These are phyloP conservation scores for Gopherus flavomarginatus DNA, from an alignment of 2,113 vertebrate species.

Conservation along the genomic window DNA sequence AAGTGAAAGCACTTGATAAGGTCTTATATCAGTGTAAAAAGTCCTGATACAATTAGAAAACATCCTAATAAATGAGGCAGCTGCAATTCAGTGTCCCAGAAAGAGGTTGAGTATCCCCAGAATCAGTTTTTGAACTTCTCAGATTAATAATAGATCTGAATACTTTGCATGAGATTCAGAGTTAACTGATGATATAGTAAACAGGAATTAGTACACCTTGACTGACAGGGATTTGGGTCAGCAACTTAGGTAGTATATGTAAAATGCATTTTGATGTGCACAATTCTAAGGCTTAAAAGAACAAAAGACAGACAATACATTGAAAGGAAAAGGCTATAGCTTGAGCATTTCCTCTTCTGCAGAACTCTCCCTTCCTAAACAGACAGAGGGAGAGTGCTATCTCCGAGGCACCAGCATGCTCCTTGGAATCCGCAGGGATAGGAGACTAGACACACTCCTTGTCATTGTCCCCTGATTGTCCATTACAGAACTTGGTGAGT, in stretches of 20 bases:
- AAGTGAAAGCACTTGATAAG: neutral
- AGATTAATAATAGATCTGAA: neutral
- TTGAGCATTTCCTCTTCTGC: neutral
- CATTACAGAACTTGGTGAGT: neutral
- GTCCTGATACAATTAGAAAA: neutral
- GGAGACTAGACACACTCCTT: neutral
- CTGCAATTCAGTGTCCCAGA: neutral
- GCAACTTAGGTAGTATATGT: neutral
- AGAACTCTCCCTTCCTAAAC: neutral
- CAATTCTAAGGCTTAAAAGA: neutral
- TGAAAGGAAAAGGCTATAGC: neutral
- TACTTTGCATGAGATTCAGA: neutral
- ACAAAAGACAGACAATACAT: neutral
- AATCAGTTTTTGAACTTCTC: neutral
- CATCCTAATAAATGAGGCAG: neutral
- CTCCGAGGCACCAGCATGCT: fast-evolving
- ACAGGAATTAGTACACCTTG: neutral
- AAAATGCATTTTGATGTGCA: neutral
- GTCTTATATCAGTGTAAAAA: neutral
- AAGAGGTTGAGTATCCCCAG: neutral
- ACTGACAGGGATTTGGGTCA: neutral
- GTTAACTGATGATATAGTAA: slow-evolving; percentile 1
- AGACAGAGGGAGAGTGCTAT: neutral
- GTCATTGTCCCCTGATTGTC: neutral
- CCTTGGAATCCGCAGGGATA: neutral